A percentile compares a stretch with the other conserved stretches of the same genome.
Conservation (phyloP, 2,113 vertebrate species). For the Odocoileus hemionus region DNA sequence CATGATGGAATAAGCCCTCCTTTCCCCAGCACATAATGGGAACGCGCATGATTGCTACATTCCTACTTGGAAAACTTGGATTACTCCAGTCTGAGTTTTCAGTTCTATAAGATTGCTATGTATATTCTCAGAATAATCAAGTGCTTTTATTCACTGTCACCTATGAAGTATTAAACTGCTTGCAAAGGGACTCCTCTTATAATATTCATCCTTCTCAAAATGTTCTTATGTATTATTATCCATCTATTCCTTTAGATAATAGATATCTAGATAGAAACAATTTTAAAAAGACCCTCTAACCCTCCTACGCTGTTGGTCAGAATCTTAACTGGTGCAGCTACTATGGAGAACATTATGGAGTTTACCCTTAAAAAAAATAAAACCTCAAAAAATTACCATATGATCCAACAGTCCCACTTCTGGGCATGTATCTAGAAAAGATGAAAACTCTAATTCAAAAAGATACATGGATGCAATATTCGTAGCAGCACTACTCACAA, state of each 20-base stretch:
- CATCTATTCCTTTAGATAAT: neutral
- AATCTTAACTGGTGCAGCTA: neutral
- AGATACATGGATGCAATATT: neutral
- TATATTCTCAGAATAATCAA: neutral
- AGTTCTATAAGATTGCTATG: neutral
- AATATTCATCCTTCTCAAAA: neutral
- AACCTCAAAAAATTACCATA: neutral
- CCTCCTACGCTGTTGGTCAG: neutral
- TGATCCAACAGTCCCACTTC: neutral
- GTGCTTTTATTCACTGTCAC: neutral
- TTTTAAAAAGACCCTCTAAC: neutral
- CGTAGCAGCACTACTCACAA: neutral
- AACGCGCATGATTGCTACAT: neutral
- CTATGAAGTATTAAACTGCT: neutral
- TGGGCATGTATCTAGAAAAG: neutral
- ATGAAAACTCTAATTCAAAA: neutral
- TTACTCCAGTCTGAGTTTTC: neutral
- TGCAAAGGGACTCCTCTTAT: neutral
- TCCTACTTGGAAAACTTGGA: neutral
- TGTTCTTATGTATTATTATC: neutral
- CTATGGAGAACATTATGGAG: neutral
- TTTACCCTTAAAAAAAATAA: neutral
- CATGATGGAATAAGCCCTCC: neutral
- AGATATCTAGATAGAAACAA: neutral
- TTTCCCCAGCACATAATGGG: neutral